Conservation (phyloP, 2,113 vertebrate genomes). For the Rhea americana region DNA sequence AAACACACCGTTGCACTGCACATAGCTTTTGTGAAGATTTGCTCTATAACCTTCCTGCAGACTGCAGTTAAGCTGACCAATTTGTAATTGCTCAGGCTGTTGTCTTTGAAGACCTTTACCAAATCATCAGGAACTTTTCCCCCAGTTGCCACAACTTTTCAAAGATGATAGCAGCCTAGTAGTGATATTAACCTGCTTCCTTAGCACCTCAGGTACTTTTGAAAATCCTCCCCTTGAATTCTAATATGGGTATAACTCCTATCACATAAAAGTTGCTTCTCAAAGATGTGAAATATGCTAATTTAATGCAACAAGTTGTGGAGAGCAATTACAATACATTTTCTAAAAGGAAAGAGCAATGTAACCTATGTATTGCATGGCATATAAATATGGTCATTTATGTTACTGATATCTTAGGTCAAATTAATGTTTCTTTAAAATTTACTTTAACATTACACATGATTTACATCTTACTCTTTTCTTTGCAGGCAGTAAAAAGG, state of each 20-base stretch:
- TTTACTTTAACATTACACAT: background rate
- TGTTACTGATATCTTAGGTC: background rate
- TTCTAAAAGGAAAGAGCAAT: background rate
- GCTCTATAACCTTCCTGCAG: background rate
- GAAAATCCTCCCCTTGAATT: background rate
- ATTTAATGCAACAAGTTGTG: background rate
- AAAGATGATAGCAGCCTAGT: background rate
- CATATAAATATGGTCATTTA: background rate
- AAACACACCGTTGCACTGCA: background rate
- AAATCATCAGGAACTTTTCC: background rate
- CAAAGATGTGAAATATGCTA: background rate
- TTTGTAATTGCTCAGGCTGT: background rate
- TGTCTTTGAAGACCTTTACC: background rate
- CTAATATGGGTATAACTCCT: accelerated
- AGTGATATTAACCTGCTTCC: background rate
- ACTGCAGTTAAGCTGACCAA: background rate
- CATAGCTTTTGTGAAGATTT: background rate
- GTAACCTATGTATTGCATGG: background rate
- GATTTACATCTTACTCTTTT: background rate
- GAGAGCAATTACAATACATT: background rate
- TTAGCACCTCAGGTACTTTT: accelerated
- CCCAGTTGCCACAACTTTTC: background rate
- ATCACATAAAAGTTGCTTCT: background rate
- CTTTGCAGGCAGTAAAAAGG: background rate
- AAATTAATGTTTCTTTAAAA: background rate